A percentile compares a stretch with the other conserved stretches of the same genome.
These are phyloP conservation scores for Phoxinus dragarum DNA, from an alignment of 2,797 vertebrate genomes.

Conservation along the genomic window DNA sequence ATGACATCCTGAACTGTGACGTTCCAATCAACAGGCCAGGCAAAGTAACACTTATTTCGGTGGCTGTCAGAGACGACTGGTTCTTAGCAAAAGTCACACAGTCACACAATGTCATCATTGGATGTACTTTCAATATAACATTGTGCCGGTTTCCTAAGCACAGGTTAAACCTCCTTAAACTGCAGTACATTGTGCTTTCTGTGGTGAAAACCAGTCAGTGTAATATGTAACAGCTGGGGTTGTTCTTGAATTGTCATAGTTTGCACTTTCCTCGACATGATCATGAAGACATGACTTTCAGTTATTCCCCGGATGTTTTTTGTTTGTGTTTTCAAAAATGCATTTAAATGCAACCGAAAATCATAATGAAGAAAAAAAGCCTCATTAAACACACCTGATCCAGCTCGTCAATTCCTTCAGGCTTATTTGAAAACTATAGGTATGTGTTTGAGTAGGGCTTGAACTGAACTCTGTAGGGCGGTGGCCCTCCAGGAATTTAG, in stretches of 20 bases:
- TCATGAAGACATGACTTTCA: background rate
- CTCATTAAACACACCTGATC: background rate
- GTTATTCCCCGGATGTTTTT: background rate
- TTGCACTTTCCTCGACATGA: background rate
- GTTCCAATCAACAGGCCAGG: background rate
- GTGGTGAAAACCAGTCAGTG: conserved; percentile 5
- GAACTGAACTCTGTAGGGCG: background rate
- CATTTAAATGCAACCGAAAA: background rate
- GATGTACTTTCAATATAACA: background rate
- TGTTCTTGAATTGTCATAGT: background rate
- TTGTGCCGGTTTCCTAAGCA: background rate
- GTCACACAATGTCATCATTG: background rate
- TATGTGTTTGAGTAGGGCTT: no score
- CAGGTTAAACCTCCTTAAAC: conserved; percentile 7
- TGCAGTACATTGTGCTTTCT: conserved; percentile 2
- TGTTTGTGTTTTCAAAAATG: background rate
- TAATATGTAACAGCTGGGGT: no score
- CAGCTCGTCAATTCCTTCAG: no score
- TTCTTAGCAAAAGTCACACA: background rate
- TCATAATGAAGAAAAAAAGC: background rate
- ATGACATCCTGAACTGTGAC: conserved; percentile 9
- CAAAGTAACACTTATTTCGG: conserved; percentile 1
- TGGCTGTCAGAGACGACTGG: background rate
- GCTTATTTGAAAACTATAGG: no score
- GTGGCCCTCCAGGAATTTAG: background rate